Evolutionary conservation across 2,888 invertebrate species (phyloP), one percentile per base, ranked within the genome.

Genomic region (Pharmacophagus antenor): DNA sequence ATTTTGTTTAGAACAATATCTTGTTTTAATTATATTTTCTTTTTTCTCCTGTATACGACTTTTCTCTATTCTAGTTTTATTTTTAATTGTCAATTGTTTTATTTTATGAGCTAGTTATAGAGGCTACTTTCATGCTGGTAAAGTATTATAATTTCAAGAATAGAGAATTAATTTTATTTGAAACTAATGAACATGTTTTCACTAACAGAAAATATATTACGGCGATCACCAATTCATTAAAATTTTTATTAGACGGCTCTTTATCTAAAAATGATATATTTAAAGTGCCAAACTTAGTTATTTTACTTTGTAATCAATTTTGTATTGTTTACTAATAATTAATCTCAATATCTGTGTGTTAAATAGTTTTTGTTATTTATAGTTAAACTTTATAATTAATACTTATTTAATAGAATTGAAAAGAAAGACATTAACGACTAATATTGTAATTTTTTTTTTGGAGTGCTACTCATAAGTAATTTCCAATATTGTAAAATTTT

Each of bases 341-440:
- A 62, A 63, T 65, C 65, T 65, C 63, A 56, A 56, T 65, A 66
- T 66, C 65, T 66, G 65, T 53, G 52, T 56, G 58, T 62, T 61
- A 53, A 58, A 42, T 52, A 49, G n/a, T 60, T 46, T 27, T 47
- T 49, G 21, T 48, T 46, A 44, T 54, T 60, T 51, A 44, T 50
- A 44, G 20, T 51, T 20, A 20, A 27, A 55, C 17, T 42, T 51
- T 27, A 48, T 48, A 25, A 55, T 37, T 50, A 61, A 58, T n/a
- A 55, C 23, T 52, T 58, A 61, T 62, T 55, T 62, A 62, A 56
- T 62, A 62, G 55, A 56, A 62, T 61, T 44, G 58, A 56, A 75
- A 74, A 74, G 71, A 82, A 83, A 83, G 83, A 83, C 83, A 83
- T 74, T 82, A 82, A 82, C 76, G 70, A 66, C 72, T 82, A 80